These are phyloP conservation scores for Sphinx pinastri DNA, from an alignment of 2,888 invertebrate species.

Conservation along the genomic window DNA sequence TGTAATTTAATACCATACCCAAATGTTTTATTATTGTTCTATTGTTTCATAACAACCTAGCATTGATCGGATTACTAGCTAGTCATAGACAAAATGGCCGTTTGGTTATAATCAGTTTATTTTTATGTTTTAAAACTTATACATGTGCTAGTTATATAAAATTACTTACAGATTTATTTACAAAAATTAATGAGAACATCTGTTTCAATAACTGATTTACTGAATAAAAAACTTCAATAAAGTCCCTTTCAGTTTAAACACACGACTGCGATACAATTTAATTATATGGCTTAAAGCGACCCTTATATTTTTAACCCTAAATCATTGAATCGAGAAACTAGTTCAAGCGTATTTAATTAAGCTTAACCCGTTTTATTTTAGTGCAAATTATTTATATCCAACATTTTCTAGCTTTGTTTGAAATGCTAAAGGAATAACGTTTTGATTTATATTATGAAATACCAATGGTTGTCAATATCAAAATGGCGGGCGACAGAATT, in stretches of 20 bases:
- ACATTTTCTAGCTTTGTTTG: background rate
- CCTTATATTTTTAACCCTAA: background rate
- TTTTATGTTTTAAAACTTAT: no score
- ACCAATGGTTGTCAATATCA: no score
- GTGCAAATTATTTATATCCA: background rate
- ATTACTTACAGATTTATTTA: no score
- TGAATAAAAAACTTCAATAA: no score
- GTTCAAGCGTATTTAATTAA: background rate
- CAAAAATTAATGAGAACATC: no score
- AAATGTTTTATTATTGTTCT: slow-evolving; percentile 43
- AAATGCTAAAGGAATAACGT: no score
- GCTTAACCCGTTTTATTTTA: background rate
- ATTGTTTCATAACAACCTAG: slow-evolving; percentile 35
- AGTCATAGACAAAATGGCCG: background rate
- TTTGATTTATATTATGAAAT: no score
- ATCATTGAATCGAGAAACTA: background rate
- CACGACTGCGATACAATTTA: background rate
- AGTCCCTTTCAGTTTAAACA: no score
- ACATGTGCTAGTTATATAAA: no score
- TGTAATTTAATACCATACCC: slow-evolving; percentile 44
- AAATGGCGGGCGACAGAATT: no score
- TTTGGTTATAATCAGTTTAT: background rate
- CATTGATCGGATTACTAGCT: slow-evolving; percentile 24
- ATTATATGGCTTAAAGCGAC: background rate
- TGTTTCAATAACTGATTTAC: no score